Conservation (phyloP, 1,140 invertebrate species). For the Drosophila saltans region DNA sequence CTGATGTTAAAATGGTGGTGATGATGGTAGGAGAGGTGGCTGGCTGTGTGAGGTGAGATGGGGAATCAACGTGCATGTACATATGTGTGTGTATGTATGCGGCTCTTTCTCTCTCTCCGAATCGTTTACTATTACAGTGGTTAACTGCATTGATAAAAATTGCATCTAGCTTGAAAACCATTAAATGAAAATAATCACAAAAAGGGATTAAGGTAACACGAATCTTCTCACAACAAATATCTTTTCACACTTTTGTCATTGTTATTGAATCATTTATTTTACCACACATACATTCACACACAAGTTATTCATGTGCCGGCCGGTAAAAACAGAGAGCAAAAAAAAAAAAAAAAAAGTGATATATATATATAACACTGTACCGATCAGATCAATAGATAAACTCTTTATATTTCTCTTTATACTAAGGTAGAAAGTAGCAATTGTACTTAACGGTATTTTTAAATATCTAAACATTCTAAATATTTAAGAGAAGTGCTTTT, state of each 20-base stretch:
- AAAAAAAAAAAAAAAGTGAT: neutral
- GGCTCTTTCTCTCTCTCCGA: conserved; percentile 11
- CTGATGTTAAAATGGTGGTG: conserved; percentile 5
- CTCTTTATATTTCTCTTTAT: no score
- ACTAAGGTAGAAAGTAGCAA: no score
- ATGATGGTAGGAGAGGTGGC: neutral
- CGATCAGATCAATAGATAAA: no score
- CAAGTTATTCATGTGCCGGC: conserved; percentile 36
- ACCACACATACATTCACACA: conserved; percentile 2
- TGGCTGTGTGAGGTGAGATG: conserved; percentile 21
- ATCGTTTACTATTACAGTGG: conserved; percentile 6
- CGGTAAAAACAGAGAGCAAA: conserved; percentile 36
- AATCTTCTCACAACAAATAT: conserved; percentile 4
- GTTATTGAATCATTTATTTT: neutral
- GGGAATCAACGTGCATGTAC: conserved; percentile 7
- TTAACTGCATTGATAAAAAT: conserved; percentile 14
- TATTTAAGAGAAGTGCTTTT: no score
- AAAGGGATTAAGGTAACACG: neutral
- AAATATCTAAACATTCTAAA: no score
- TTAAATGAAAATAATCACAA: conserved; percentile 1
- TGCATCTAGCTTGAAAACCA: neutral
- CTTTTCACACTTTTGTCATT: neutral
- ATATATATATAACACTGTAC: no score
- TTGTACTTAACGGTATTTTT: no score
- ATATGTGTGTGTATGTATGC: conserved; percentile 20